Evolutionary conservation across 2,113 vertebrate genomes (phyloP).

Genomic region (Tychaedon coryphoeus): DNA sequence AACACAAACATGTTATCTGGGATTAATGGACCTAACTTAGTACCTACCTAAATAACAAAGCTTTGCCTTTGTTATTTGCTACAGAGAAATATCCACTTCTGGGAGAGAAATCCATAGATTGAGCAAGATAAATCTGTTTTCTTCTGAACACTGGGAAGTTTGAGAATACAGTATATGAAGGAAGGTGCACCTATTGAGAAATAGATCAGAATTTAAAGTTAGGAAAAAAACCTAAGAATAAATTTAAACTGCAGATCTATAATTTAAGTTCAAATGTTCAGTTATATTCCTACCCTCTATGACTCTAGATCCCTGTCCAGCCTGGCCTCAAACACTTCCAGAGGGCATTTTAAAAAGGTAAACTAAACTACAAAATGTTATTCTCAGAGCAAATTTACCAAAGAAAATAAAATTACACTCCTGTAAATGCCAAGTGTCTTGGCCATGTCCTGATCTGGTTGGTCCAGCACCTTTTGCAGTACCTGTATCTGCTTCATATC

Average conservation of each 20-base stretch:
- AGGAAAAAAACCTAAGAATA: not conserved
- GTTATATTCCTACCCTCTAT: not conserved
- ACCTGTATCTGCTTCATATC: not conserved
- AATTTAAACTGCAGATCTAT: not conserved
- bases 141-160: conserved; percentile 86
- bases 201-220: not conserved
- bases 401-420: not conserved
- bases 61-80: conserved; percentile 90
- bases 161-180: conserved; percentile 89
- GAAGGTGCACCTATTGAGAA: conserved; percentile 84
- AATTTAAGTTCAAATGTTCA: not conserved
- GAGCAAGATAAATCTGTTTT: conserved; percentile 75
- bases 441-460: not conserved
- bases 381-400: not conserved
- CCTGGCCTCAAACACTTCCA: not conserved
- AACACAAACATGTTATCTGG: not conserved
- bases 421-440: not conserved
- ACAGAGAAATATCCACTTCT: conserved; percentile 91
- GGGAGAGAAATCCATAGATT: conserved; percentile 91
- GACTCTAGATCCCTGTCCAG: not conserved
- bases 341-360: not conserved
- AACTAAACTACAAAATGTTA: not conserved
- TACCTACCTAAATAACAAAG: conserved; percentile 87
- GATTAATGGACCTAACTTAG: not conserved
- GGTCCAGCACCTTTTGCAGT: not conserved